Percentiles rank a stretch among this genome's conserved stretches.
These are phyloP conservation scores for Intellagama lesueurii DNA, from an alignment of 2,797 vertebrate genomes.

Conservation along the genomic window DNA sequence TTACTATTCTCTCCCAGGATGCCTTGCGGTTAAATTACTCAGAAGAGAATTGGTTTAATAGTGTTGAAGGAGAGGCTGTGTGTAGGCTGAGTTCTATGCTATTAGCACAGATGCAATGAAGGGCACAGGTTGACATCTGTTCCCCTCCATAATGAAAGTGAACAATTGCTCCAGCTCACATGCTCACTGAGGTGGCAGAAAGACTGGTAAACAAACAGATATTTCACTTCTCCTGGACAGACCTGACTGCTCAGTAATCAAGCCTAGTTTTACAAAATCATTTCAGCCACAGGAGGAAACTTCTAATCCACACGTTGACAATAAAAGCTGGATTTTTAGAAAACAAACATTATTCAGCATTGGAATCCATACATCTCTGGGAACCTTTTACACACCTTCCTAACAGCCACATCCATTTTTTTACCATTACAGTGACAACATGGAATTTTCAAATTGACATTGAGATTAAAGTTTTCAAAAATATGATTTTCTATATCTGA, in stretches of 20 bases:
- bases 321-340: background rate
- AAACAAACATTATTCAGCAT: background rate
- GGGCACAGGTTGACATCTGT: constrained; percentile 6
- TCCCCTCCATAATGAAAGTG: constrained; percentile 21
- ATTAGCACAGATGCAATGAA: constrained; percentile 60
- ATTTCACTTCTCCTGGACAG: background rate
- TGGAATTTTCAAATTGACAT: background rate
- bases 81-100: constrained; percentile 50
- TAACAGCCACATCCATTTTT: background rate
- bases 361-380: background rate
- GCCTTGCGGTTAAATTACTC: background rate
- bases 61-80: constrained; percentile 49
- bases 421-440: background rate
- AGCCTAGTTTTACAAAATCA: background rate
- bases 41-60: constrained; percentile 56
- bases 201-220: background rate
- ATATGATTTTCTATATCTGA: background rate
- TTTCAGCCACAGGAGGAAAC: background rate
- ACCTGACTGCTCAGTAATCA: background rate
- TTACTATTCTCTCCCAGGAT: constrained; percentile 27
- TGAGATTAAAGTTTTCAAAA: background rate
- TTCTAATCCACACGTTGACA: background rate
- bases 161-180: constrained; percentile 1
- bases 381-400: background rate
- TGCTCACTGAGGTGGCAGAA: background rate